Conservation (phyloP, 2,113 vertebrate species). For the Syngnathus scovelli region DNA sequence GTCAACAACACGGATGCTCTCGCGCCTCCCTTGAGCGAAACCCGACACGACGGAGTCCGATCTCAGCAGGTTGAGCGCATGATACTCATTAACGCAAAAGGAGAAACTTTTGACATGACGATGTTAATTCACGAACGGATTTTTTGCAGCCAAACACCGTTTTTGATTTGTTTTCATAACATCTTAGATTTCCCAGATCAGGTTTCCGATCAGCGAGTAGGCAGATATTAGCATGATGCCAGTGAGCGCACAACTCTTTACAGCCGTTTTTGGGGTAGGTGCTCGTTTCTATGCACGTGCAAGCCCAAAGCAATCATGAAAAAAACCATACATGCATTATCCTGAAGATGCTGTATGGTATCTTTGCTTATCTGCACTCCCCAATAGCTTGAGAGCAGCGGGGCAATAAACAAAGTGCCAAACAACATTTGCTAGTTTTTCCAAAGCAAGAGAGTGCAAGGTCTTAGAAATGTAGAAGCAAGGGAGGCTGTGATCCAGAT, state of each 20-base stretch:
- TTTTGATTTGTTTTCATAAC: slow-evolving; percentile 18
- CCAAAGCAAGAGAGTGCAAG: slow-evolving; percentile 27
- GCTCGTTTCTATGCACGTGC: slow-evolving; percentile 25
- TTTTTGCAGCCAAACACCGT: slow-evolving; percentile 11
- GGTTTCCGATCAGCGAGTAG: slow-evolving; percentile 23
- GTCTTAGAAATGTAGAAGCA: slow-evolving; percentile 16
- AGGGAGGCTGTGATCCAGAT: slow-evolving; percentile 52
- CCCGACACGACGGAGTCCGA: slow-evolving; percentile 38
- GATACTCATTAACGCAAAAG: slow-evolving; percentile 7
- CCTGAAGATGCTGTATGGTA: neutral
- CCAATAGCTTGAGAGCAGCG: neutral
- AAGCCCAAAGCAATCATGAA: neutral
- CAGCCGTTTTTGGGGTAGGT: slow-evolving; percentile 28
- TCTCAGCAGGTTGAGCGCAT: slow-evolving; percentile 27
- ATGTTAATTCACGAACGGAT: slow-evolving; percentile 6
- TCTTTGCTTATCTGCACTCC: neutral
- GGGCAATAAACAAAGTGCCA: neutral
- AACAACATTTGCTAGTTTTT: slow-evolving; percentile 10
- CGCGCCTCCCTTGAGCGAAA: slow-evolving; percentile 20
- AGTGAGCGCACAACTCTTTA: slow-evolving; percentile 33
- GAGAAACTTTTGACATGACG: neutral
- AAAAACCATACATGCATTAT: neutral
- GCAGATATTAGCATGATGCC: slow-evolving; percentile 42
- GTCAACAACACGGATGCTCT: slow-evolving; percentile 46
- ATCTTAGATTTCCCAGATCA: slow-evolving; percentile 19